Conservation (phyloP, 2,888 invertebrate species). For the Anticlea derivata region DNA sequence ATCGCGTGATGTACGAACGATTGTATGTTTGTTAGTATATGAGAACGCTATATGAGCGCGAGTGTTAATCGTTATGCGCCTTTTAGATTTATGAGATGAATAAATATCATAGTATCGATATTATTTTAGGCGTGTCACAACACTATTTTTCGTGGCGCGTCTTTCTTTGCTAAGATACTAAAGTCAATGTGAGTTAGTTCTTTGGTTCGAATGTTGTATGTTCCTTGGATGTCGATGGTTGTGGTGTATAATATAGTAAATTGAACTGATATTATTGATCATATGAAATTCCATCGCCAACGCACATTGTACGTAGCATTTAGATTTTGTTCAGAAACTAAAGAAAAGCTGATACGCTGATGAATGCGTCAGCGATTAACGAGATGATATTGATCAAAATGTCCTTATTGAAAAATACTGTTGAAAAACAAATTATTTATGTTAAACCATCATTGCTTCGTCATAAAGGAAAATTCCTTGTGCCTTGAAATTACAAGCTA, state of each 20-base stretch:
- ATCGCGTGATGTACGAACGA: conserved; percentile 55
- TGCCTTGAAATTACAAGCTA: conserved; percentile 24
- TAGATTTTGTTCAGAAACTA: conserved; percentile 31
- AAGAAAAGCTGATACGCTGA: not conserved
- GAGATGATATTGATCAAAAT: conserved; percentile 11
- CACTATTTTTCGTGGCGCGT: conserved; percentile 42
- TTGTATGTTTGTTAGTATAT: conserved; percentile 48
- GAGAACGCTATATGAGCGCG: conserved; percentile 67
- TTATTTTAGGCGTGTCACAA: conserved; percentile 54
- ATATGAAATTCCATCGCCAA: conserved; percentile 37
- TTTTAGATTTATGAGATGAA: conserved; percentile 44
- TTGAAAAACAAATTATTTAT: not conserved
- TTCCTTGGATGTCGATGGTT: conserved; percentile 26
- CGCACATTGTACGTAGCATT: conserved; percentile 54
- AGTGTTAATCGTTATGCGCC: conserved; percentile 79
- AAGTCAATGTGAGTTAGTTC: conserved; percentile 14
- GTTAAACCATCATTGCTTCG: conserved; percentile 10
- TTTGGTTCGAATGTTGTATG: conserved; percentile 18
- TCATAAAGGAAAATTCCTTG: conserved; percentile 27
- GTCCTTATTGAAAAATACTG: conserved; percentile 2
- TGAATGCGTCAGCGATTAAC: not conserved
- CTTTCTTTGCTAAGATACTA: not conserved
- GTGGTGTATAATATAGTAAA: conserved; percentile 30
- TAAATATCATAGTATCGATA: conserved; percentile 54
- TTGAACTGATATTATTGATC: conserved; percentile 31